Base-by-base conservation (phyloP, 2,113 vertebrate genomes). In the Phrynosoma blainvillii region DNA sequence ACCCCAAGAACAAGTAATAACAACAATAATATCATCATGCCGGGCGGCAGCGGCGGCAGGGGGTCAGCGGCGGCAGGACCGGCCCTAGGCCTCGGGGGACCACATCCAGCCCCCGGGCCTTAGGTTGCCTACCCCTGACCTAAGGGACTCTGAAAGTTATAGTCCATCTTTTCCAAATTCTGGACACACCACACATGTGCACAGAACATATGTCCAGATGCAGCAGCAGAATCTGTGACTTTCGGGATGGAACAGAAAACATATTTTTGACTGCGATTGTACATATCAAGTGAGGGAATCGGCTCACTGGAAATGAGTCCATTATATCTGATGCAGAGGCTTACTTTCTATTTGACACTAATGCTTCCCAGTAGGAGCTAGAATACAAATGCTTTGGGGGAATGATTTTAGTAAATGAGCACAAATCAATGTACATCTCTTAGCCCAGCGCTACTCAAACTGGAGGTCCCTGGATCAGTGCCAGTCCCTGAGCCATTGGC, bases 361-460 rank as follows among this genome's bases (percentile, higher is more conserved):
- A 90, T 87, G 80, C 89, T 91, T 91, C 92, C 91, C 47, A 73
- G 92, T 47, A 0, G 18, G 1, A 90, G 9, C 89, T 89, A 94
- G 30, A 30, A n/a, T 36, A 16, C 71, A 13, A 32, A n/a, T 8
- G 2, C 71, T 74, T 74, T 36, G 30, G 32, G n/a, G 4, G 32
- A 32, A 4, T 13, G n/a, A 32, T 32, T 20, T 13, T 36, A 32
- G 13, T 75, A 75, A 75, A 14, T n/a, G 8, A 20, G 79, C 54
- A n/a, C 18, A 91, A 93, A 95, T 91, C 75, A 8, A 81, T 65
- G 21, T 32, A 84, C 89, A 89, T 92, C 93, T 91, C 92, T 91
- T 91, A 0, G 70, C 91, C 82, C 3, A 21, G 20, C 11, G 47
- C 47, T 47, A 7, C 47, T 47, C 47, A 47, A 47, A 47, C 7